These are phyloP conservation scores for Pipra filicauda DNA, from an alignment of 2,113 vertebrate species.

Conservation along the genomic window DNA sequence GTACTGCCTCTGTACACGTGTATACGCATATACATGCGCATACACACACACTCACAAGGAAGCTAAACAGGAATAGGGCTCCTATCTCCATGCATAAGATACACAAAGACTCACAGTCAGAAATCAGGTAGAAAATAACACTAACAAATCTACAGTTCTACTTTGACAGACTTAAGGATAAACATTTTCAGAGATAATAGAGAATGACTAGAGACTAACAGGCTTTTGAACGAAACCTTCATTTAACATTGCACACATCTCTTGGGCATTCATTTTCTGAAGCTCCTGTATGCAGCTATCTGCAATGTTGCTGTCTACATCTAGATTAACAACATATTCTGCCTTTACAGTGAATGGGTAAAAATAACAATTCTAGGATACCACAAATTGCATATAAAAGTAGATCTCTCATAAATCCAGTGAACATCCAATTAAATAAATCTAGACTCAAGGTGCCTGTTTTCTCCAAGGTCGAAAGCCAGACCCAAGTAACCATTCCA, in stretches of 20 bases:
- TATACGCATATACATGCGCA: accelerated
- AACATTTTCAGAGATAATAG: neutral
- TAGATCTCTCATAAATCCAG: neutral
- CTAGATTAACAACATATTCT: neutral
- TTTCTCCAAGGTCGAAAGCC: neutral
- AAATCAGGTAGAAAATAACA: neutral
- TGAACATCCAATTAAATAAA: neutral
- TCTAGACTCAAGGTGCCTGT: neutral
- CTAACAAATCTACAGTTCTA: neutral
- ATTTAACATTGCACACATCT: neutral
- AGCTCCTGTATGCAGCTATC: neutral
- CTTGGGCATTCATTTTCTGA: neutral
- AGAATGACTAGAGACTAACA: neutral
- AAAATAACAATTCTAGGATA: neutral
- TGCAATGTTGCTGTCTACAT: neutral
- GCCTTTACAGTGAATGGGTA: neutral
- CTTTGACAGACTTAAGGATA: neutral
- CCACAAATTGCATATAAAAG: neutral
- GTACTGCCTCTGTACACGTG: no score
- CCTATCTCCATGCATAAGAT: accelerated
- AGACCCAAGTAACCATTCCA: neutral
- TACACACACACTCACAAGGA: accelerated
- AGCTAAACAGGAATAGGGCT: neutral
- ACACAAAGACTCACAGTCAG: neutral
- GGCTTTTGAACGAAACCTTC: neutral